These are phyloP conservation scores for Oreotrochilus melanogaster DNA, from an alignment of 2,113 vertebrate genomes.

Conservation along the genomic window DNA sequence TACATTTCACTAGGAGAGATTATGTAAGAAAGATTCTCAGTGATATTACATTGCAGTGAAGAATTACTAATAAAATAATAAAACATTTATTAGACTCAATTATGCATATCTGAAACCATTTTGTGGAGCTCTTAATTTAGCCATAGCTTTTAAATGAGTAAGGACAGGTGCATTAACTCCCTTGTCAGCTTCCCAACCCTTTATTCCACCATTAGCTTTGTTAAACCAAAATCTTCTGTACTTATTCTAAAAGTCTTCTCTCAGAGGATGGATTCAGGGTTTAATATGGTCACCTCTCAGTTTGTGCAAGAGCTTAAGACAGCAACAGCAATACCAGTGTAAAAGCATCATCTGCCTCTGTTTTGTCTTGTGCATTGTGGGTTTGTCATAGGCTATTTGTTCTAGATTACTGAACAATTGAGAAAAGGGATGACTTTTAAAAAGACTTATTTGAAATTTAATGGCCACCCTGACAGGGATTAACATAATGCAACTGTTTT, in stretches of 20 bases:
- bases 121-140: neutral
- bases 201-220: neutral
- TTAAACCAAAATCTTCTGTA: neutral
- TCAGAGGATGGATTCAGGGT: neutral
- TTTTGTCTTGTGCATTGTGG: rapidly evolving
- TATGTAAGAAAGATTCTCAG: neutral
- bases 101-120: constrained; percentile 9
- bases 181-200: neutral
- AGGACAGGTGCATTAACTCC: neutral
- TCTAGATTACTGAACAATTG: neutral
- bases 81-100: constrained; percentile 25
- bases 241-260: neutral
- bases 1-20: neutral
- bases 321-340: neutral
- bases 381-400: neutral
- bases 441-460: neutral
- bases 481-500: neutral
- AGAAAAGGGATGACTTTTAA: neutral
- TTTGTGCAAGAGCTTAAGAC: neutral
- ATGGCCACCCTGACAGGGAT: neutral
- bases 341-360: neutral
- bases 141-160: neutral
- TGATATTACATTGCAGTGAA: neutral
- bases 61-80: constrained; percentile 29
- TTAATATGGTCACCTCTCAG: neutral